Conservation (phyloP, 1,140 invertebrate species). For the Proctacanthus coquilletti region DNA sequence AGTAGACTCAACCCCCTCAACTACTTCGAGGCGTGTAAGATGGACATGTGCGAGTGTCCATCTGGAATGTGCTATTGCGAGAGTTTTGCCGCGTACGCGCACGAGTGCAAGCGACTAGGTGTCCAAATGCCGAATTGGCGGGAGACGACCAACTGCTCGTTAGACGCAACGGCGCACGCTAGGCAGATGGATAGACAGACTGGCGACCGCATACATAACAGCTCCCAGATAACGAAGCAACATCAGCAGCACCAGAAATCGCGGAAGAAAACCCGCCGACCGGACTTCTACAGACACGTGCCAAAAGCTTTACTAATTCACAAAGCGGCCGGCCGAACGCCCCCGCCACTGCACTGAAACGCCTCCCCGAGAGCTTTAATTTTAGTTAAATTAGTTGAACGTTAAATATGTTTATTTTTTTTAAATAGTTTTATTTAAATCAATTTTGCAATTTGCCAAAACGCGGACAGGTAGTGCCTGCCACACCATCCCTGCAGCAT, state of each 20-base stretch:
- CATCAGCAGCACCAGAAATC: neutral
- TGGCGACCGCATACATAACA: slow-evolving; percentile 10
- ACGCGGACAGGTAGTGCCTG: no score
- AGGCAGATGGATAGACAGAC: slow-evolving; percentile 5
- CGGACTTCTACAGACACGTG: slow-evolving; percentile 23
- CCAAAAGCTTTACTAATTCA: slow-evolving; percentile 19
- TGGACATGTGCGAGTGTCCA: slow-evolving; percentile 83
- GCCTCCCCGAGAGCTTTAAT: no score
- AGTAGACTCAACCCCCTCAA: slow-evolving; percentile 56
- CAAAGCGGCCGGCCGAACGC: slow-evolving; percentile 25
- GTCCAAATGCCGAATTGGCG: slow-evolving; percentile 51
- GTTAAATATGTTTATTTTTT: no score
- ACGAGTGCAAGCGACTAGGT: slow-evolving; percentile 65
- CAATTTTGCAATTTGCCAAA: no score
- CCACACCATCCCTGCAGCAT: no score
- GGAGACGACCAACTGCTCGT: slow-evolving; percentile 40
- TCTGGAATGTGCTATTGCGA: slow-evolving; percentile 73
- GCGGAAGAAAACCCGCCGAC: slow-evolving; percentile 8
- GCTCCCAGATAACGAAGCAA: neutral
- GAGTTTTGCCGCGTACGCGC: slow-evolving; percentile 72
- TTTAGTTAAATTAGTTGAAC: no score
- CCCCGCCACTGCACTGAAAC: slow-evolving; percentile 24
- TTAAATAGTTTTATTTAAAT: no score
- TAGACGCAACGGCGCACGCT: slow-evolving; percentile 4
- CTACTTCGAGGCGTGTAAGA: slow-evolving; percentile 70